Evolutionary conservation across 1,140 invertebrate species (phyloP).

Genomic region (Ephestia elutella): DNA sequence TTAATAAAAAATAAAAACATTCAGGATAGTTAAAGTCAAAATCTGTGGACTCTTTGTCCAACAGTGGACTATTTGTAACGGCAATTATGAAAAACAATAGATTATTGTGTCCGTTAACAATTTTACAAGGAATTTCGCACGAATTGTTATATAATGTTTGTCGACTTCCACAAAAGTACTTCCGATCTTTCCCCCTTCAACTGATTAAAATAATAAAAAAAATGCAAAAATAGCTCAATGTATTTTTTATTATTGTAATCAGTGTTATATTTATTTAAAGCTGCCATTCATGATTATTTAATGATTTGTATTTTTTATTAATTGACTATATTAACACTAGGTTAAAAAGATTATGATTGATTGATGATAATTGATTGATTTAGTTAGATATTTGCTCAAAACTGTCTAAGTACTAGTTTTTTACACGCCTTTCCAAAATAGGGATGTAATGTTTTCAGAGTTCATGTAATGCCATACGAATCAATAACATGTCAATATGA

Average conservation of each 20-base stretch:
- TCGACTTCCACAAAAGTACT: neutral
- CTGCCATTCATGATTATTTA: neutral
- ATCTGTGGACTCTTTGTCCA: too few species aligned
- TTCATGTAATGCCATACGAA: too few species aligned
- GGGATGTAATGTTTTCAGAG: too few species aligned
- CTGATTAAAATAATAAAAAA: neutral
- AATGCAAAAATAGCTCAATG: neutral
- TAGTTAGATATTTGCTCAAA: neutral
- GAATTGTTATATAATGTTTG: slow-evolving; percentile 13
- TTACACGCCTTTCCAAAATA: neutral
- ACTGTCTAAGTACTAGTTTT: neutral
- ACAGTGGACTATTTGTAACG: too few species aligned
- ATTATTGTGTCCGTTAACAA: neutral
- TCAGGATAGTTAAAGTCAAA: too few species aligned
- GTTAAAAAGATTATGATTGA: too few species aligned
- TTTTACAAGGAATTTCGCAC: slow-evolving; percentile 26
- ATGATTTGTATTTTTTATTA: neutral
- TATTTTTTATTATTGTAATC: neutral
- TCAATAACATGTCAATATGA: too few species aligned
- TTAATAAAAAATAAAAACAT: too few species aligned
- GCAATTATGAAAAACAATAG: neutral
- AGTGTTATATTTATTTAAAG: neutral
- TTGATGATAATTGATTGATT: too few species aligned
- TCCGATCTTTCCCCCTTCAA: neutral
- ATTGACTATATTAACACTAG: neutral